Conservation (phyloP, 2,797 vertebrate species). For the Enteromius paludinosus region DNA sequence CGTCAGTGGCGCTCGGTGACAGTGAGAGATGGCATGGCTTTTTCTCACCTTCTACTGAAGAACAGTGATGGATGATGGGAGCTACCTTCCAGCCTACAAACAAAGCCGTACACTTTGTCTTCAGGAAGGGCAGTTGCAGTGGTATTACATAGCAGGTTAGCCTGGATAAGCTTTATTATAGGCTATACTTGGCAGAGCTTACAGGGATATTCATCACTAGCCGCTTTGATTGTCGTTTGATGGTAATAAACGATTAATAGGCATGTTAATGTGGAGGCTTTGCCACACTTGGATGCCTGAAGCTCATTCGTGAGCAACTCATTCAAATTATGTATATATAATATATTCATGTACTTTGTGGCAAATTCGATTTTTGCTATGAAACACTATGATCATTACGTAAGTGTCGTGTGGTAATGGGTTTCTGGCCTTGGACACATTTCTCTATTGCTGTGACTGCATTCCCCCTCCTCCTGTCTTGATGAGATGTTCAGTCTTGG, state of each 20-base stretch:
- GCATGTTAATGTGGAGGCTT: slow-evolving; percentile 16
- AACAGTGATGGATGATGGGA: slow-evolving; percentile 56
- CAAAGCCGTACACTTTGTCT: slow-evolving; percentile 40
- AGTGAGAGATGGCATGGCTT: slow-evolving; percentile 46
- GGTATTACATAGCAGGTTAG: slow-evolving; percentile 46
- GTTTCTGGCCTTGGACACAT: slow-evolving; percentile 26
- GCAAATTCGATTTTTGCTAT: slow-evolving; percentile 10
- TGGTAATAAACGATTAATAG: background rate
- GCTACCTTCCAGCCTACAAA: slow-evolving; percentile 29
- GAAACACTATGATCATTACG: slow-evolving; percentile 26
- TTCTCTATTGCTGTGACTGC: slow-evolving; percentile 12
- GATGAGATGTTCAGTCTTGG: slow-evolving; percentile 6
- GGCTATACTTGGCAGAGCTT: slow-evolving; percentile 15
- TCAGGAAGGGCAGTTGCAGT: slow-evolving; percentile 30
- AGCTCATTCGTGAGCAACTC: slow-evolving; percentile 30
- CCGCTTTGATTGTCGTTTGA: slow-evolving; percentile 30
- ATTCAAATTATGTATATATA: background rate
- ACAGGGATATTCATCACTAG: background rate
- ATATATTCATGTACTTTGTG: slow-evolving; percentile 21
- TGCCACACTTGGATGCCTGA: slow-evolving; percentile 1
- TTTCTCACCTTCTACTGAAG: slow-evolving; percentile 31
- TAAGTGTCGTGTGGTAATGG: slow-evolving; percentile 15
- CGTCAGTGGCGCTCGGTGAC: slow-evolving; percentile 33
- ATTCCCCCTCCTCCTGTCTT: background rate
- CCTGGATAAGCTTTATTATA: slow-evolving; percentile 17